Percentiles rank a stretch among this genome's conserved stretches.
Conservation (phyloP, 2,797 vertebrate species). For the Crossoptilon crossoptilon region DNA sequence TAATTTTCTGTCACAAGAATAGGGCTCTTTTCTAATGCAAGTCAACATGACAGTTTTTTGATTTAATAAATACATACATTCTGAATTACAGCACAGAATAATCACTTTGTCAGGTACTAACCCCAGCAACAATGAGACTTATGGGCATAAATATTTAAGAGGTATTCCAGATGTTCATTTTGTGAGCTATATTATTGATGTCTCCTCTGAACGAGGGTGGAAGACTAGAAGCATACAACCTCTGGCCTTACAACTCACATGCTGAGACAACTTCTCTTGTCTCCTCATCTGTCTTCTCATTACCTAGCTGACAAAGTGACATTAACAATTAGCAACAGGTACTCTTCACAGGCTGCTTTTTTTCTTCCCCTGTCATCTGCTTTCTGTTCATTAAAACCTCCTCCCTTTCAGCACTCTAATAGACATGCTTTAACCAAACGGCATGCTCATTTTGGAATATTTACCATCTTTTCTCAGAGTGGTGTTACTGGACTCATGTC, state of each 20-base stretch:
- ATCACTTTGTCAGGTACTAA: constrained; percentile 53
- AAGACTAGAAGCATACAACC: neutral
- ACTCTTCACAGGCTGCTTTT: neutral
- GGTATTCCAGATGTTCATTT: constrained; percentile 53
- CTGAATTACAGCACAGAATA: constrained; percentile 30
- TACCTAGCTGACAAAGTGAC: neutral
- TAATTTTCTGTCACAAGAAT: constrained; percentile 1
- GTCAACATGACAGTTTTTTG: constrained; percentile 46
- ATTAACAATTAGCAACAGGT: neutral
- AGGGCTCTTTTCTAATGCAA: constrained; percentile 44
- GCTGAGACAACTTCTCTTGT: neutral
- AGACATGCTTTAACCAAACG: neutral
- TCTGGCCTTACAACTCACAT: neutral
- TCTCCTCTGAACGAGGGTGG: neutral
- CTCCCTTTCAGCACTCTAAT: neutral
- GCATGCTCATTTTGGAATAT: neutral
- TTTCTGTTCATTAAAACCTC: neutral
- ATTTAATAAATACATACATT: constrained; percentile 64
- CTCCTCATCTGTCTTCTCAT: neutral
- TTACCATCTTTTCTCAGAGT: neutral
- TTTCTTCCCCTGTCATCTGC: neutral
- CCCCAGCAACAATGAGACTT: constrained; percentile 10
- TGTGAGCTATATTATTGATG: constrained; percentile 18
- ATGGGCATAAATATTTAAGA: constrained; percentile 66
- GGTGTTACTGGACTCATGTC: neutral